Base-by-base conservation (phyloP, 1,140 invertebrate species). In the Diploscapter pachys region DNA sequence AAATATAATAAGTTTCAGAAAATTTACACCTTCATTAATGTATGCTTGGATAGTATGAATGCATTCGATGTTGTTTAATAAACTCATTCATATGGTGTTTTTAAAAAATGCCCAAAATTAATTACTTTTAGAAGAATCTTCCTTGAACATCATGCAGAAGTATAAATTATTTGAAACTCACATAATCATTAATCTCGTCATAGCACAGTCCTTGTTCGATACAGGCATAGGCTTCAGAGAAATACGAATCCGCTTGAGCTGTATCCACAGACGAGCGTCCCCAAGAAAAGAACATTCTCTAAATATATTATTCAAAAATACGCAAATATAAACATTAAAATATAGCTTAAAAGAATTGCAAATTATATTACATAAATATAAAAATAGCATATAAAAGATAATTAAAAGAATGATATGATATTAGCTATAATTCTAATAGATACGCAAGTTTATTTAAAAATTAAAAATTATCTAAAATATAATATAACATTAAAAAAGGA, bases 141-240 rank as follows among this genome's bases (percentile, higher is more conserved):
- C 51, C 13, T 71, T 65, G 3, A n/a, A 71, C 56, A 65, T 3
- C 3, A 66, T 11, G 49, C 11, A 66, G 49, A 61, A 66, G 5
- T 8, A 9, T 6, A 67, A 11, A 70, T 71, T 51, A 31, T 9
- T 56, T 11, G 53, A 76, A 50, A 61, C 72, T 62, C 51, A 78
- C 76, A 50, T 57, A 70, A 9, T 75, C 77, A 6, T 54, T n/a
- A 51, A 69, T 69, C 53, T 79, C 78, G 69, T 79, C 78, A 51
- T 78, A 79, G 49, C 64, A 78, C 2, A 79, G 51, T 49, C 78
- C 78, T 54, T 79, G 78, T 65, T 79, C 78, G 51, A 77, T 64
- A 52, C 72, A 79, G 4, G 78, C 78, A 56, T 79, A 79, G 0
- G 78, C 77, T 68, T 79, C 78, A 9, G 71, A 67, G 52, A 78